Percentiles rank a stretch among this genome's conserved stretches.
Evolutionary conservation across 2,797 vertebrate genomes (phyloP).

Genomic region (Caiman crocodilus): DNA sequence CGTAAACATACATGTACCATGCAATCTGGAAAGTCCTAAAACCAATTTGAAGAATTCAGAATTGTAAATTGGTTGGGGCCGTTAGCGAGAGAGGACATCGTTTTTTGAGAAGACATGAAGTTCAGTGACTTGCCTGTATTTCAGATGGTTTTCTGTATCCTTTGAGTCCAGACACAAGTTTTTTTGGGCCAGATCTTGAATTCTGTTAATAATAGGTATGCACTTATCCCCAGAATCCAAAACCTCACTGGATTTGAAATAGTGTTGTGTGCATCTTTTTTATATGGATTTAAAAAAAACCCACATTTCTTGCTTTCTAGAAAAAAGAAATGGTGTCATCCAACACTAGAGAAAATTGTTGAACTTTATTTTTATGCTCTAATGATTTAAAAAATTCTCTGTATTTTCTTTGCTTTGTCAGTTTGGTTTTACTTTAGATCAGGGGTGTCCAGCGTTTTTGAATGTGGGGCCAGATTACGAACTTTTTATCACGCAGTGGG

Average conservation of each 20-base stretch:
- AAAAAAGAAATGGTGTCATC: not conserved
- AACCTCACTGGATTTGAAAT: not conserved
- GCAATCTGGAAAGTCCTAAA: not conserved
- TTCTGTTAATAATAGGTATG: not conserved
- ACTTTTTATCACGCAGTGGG: no score
- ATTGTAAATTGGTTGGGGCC: not conserved
- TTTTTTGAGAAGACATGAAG: not conserved
- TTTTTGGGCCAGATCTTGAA: not conserved
- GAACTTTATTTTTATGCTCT: not conserved
- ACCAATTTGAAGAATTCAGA: not conserved
- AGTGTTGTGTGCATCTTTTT: not conserved
- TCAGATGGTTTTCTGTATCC: not conserved
- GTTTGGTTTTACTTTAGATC: not conserved
- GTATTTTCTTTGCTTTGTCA: not conserved
- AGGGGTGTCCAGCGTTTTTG: no score
- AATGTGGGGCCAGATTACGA: no score
- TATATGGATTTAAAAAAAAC: not conserved
- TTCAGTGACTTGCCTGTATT: not conserved
- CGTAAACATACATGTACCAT: not conserved
- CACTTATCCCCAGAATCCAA: not conserved
- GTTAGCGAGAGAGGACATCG: not conserved
- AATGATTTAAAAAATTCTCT: not conserved
- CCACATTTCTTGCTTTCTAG: not conserved
- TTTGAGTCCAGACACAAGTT: not conserved
- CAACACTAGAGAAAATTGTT: not conserved